Evolutionary conservation across 2,113 vertebrate species (phyloP), one percentile per base, ranked within the genome.

Genomic region (Mugil cephalus): DNA sequence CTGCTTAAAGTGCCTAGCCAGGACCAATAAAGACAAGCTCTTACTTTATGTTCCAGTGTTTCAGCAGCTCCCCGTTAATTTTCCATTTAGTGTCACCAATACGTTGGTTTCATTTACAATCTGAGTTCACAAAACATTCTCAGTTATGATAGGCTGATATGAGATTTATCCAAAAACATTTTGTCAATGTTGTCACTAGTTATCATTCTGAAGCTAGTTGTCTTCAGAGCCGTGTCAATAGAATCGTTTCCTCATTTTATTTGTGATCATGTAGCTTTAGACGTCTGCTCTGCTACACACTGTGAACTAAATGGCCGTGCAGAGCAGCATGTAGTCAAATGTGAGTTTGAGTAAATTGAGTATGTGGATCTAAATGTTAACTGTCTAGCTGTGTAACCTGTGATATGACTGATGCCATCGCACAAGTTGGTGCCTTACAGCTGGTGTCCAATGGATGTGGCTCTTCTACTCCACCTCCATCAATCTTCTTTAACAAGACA

Each of bases 271-370:
- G 39, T 53, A 40, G 30, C 19, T 38, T n/a, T 62, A 3, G 14
- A 39, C 21, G 17, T 42, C 35, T 35, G 13, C 35, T 30, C 11
- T 12, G n/a, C 53, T 1, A 36, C 38, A n/a, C 65, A 74, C 69
- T 85, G 69, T 69, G 67, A 68, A 47, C 48, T 53, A 9, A 47
- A 42, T 13, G 30, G 51, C 54, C 24, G 50, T 67, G 30, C 2
- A 10, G 55, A 39, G 30, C 24, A 60, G 54, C 7, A 39, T 47
- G 35, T 34, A 24, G 56, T 66, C 8, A 47, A 42, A 51, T 46
- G 48, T 67, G 10, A 43, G 34, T 63, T 15, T 52, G 21, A 59
- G 19, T 50, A 36, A 34, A 35, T 34, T 21, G 24, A 35, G 18
- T 18, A 14, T 30, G 24, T 77, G 18, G 40, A 11, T 52, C 9